phyloP scores from a whole-genome alignment of 2,888 invertebrate species.

The Julus scandinavius region DNA sequence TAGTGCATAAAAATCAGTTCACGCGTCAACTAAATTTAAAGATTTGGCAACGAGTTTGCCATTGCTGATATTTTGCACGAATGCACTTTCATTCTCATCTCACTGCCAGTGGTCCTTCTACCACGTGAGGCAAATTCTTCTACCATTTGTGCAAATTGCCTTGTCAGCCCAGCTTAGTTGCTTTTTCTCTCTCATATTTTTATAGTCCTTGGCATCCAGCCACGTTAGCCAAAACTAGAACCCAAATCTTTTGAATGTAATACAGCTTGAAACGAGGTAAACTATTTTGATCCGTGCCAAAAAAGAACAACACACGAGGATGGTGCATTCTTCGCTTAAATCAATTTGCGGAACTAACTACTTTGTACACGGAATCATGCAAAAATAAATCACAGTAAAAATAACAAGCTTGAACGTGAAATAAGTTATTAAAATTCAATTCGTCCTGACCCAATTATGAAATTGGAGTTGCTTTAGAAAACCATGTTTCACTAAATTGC shows the following conservation, averaged over 20 bases:
- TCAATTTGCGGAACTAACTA: not conserved
- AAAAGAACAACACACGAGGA: constrained; percentile 27
- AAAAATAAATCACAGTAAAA: not conserved
- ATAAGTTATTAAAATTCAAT: not conserved
- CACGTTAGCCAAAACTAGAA: not conserved
- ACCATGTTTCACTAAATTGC: not conserved
- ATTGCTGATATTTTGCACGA: not conserved
- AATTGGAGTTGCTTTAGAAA: not conserved
- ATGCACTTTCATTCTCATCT: not conserved
- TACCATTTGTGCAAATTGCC: constrained; percentile 10
- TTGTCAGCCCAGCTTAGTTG: not conserved
- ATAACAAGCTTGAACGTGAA: constrained; percentile 1
- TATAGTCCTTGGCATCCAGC: not conserved
- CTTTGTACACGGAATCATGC: not conserved
- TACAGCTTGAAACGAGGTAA: constrained; percentile 17
- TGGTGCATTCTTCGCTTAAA: constrained; percentile 1
- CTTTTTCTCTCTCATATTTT: not conserved
- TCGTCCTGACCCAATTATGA: not conserved
- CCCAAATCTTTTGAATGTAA: constrained; percentile 27
- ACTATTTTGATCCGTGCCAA: constrained; percentile 27
- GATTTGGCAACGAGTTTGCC: not conserved
- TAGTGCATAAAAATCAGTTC: not conserved
- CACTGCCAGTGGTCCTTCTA: not conserved
- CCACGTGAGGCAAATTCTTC: constrained; percentile 19
- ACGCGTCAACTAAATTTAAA: not conserved